These are phyloP conservation scores for Proisotoma minuta DNA, from an alignment of 2,888 invertebrate genomes.

Conservation along the genomic window DNA sequence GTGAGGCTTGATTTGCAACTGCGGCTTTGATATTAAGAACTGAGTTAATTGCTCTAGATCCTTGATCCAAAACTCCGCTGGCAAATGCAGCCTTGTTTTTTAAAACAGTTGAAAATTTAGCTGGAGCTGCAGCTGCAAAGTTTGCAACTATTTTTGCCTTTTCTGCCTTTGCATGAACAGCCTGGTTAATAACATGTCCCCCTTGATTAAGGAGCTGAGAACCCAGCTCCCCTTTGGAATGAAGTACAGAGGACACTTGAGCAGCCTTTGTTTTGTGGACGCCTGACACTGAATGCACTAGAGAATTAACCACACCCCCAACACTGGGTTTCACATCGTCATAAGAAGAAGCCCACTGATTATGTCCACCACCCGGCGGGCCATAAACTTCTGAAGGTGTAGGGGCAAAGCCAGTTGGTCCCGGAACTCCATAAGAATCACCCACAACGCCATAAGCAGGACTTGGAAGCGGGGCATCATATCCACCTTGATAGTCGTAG, in stretches of 20 bases:
- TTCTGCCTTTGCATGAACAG: not conserved
- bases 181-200: not conserved
- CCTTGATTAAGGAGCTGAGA: not conserved
- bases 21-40: not conserved
- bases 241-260: not conserved
- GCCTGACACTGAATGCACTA: slow-evolving; percentile 1
- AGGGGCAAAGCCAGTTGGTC: not conserved
- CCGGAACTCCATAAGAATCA: not conserved
- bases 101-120: not conserved
- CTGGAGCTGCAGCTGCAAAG: not conserved
- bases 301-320: not conserved
- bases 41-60: not conserved
- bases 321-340: not conserved
- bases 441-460: no score
- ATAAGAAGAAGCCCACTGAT: not conserved
- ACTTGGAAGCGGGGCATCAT: not conserved
- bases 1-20: slow-evolving; percentile 5
- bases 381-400: no score
- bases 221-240: not conserved
- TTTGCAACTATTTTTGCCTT: slow-evolving; percentile 3
- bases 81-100: slow-evolving; percentile 1
- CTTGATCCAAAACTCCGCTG: not conserved
- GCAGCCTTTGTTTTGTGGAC: not conserved
- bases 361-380: not conserved
- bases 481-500: not conserved